Conservation (phyloP, 1,140 invertebrate species). For the Oppia nitens region DNA sequence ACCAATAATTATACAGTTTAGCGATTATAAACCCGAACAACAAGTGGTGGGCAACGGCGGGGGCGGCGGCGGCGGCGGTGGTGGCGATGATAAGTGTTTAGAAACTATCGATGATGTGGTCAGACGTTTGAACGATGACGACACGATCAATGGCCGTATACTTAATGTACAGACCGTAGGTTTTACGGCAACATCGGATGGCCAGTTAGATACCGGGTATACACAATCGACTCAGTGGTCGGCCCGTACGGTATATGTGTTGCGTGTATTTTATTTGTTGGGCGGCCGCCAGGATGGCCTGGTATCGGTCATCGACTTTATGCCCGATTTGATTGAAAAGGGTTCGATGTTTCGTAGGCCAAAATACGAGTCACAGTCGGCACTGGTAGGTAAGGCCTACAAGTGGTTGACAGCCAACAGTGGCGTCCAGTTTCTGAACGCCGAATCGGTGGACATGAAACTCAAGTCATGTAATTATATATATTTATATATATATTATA, state of each 20-base stretch:
- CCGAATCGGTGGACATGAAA: conserved; percentile 22
- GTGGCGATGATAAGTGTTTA: too few species aligned
- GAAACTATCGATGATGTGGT: neutral
- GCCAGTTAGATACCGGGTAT: neutral
- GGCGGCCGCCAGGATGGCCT: neutral
- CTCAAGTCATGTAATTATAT: conserved; percentile 21
- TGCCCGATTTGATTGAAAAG: conserved; percentile 15
- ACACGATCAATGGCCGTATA: neutral
- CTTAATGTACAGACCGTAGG: neutral
- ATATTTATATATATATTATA: too few species aligned
- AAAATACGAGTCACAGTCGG: conserved; percentile 20
- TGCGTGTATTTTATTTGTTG: neutral
- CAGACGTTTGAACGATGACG: neutral
- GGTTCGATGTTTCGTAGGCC: conserved; percentile 20
- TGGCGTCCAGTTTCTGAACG: conserved; percentile 18
- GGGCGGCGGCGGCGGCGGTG: too few species aligned
- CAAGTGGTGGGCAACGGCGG: neutral
- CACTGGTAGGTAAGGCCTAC: conserved; percentile 17
- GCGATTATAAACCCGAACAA: neutral
- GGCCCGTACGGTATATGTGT: neutral
- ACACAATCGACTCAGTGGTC: neutral
- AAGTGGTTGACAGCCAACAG: conserved; percentile 20
- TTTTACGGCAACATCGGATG: neutral
- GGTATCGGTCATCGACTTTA: conserved; percentile 20
- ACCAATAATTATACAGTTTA: too few species aligned